Conservation (phyloP, 2,797 vertebrate genomes). For the Trematomus bernacchii region DNA sequence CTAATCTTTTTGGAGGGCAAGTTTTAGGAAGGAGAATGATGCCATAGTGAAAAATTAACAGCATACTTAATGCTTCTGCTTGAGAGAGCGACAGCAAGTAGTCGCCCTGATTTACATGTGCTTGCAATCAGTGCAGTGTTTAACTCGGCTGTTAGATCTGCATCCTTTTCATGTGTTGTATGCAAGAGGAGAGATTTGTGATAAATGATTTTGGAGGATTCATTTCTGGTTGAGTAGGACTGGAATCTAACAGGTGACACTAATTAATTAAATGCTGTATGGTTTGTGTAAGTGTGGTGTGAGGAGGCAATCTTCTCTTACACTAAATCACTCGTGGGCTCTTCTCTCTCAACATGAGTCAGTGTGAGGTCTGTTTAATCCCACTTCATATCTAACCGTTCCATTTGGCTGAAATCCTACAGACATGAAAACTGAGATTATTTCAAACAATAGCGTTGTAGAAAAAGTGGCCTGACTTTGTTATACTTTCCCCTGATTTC, state of each 20-base stretch:
- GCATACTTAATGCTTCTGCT: slow-evolving; percentile 67
- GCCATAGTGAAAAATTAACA: slow-evolving; percentile 67
- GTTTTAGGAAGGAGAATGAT: slow-evolving; percentile 57
- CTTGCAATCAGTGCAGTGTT: slow-evolving; percentile 65
- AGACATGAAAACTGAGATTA: slow-evolving; percentile 8
- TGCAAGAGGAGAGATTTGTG: slow-evolving; percentile 59
- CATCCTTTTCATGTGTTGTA: slow-evolving; percentile 58
- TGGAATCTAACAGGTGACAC: slow-evolving; percentile 75
- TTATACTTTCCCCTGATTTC: slow-evolving; percentile 14
- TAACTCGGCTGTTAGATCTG: slow-evolving; percentile 66
- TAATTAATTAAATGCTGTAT: slow-evolving; percentile 71
- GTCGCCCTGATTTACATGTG: slow-evolving; percentile 65
- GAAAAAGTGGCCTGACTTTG: slow-evolving; percentile 29
- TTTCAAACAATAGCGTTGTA: neutral
- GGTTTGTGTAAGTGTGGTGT: slow-evolving; percentile 16
- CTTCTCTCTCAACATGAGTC: slow-evolving; percentile 32
- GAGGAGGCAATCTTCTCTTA: slow-evolving; percentile 46
- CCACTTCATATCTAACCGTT: slow-evolving; percentile 6
- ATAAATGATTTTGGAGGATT: slow-evolving; percentile 46
- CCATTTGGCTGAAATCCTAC: slow-evolving; percentile 5
- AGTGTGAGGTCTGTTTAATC: slow-evolving; percentile 30
- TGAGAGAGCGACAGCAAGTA: slow-evolving; percentile 60
- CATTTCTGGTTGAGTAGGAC: slow-evolving; percentile 59
- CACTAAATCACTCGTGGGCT: slow-evolving; percentile 44
- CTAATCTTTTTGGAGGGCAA: slow-evolving; percentile 14